Conservation (phyloP, 1,140 invertebrate genomes). For the Watersipora subatra region DNA sequence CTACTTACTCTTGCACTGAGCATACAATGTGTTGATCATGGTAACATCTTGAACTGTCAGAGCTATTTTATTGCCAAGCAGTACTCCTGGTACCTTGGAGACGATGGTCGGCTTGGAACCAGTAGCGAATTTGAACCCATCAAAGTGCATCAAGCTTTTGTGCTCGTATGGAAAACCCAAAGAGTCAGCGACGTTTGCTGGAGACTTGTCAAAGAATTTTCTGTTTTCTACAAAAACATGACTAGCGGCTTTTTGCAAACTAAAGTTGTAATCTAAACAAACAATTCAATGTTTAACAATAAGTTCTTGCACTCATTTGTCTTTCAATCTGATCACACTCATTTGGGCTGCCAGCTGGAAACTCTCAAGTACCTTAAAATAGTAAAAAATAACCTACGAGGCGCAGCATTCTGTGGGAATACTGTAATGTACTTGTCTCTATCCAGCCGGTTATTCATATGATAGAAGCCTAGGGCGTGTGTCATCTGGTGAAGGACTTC, state of each 20-base stretch:
- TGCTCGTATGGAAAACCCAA: not conserved
- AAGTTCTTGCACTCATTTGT: too few relatives aligned
- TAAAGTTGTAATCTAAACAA: too few relatives aligned
- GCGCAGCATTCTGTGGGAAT: conserved; percentile 17
- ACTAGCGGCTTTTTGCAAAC: too few relatives aligned
- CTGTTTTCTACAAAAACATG: not conserved
- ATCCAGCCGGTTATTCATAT: conserved; percentile 31
- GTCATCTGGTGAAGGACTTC: conserved; percentile 48
- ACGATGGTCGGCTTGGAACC: not conserved
- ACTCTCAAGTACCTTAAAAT: too few relatives aligned
- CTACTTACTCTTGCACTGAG: not conserved
- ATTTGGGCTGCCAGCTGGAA: too few relatives aligned
- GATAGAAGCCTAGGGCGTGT: conserved; percentile 50
- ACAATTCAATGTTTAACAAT: too few relatives aligned
- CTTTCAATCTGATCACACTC: too few relatives aligned
- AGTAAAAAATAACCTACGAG: not conserved
- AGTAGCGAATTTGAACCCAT: not conserved
- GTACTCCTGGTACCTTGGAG: not conserved
- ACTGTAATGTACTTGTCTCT: conserved; percentile 27
- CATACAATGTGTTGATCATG: not conserved
- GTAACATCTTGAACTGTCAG: not conserved
- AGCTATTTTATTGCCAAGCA: not conserved
- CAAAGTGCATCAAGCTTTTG: not conserved
- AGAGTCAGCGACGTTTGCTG: not conserved
- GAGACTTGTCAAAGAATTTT: not conserved